phyloP scores from a whole-genome alignment of 1,140 invertebrate species.

The Bombyx mori region DNA sequence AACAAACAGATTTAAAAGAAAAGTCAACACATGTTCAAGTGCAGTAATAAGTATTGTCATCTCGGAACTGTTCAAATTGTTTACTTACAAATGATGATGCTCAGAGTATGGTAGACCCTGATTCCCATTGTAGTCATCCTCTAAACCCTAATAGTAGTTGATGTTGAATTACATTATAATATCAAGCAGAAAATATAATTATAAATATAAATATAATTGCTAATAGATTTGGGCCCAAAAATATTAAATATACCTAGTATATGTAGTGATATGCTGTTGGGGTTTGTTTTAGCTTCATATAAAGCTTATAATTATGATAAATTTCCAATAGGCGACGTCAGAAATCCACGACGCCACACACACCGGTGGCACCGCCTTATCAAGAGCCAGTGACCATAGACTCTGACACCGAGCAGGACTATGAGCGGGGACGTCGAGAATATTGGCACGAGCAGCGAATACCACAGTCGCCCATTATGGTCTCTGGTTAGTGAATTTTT shows the following conservation, averaged over 20 bases:
- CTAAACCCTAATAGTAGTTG: too few species aligned
- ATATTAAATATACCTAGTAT: too few species aligned
- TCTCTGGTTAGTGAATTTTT: conserved; percentile 36
- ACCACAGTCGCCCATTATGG: conserved; percentile 50
- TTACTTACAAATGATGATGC: too few species aligned
- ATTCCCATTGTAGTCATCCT: too few species aligned
- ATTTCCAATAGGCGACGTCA: conserved; percentile 35
- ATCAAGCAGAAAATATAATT: too few species aligned
- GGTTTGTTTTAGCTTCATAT: neutral
- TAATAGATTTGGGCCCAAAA: neutral
- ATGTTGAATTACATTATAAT: too few species aligned
- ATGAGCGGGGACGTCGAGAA: conserved; percentile 39
- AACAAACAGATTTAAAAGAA: too few species aligned
- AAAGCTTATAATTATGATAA: neutral
- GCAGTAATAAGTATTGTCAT: too few species aligned
- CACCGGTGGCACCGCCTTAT: conserved; percentile 56
- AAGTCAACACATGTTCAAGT: too few species aligned
- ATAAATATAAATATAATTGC: neutral
- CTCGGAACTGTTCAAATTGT: too few species aligned
- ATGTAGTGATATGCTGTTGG: neutral
- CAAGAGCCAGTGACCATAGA: conserved; percentile 62
- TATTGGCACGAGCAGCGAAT: conserved; percentile 48
- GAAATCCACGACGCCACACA: conserved; percentile 64
- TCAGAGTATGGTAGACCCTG: too few species aligned
- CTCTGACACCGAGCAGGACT: conserved; percentile 55